These are phyloP conservation scores for Murina feae DNA, from an alignment of 2,113 vertebrate species.

Conservation along the genomic window DNA sequence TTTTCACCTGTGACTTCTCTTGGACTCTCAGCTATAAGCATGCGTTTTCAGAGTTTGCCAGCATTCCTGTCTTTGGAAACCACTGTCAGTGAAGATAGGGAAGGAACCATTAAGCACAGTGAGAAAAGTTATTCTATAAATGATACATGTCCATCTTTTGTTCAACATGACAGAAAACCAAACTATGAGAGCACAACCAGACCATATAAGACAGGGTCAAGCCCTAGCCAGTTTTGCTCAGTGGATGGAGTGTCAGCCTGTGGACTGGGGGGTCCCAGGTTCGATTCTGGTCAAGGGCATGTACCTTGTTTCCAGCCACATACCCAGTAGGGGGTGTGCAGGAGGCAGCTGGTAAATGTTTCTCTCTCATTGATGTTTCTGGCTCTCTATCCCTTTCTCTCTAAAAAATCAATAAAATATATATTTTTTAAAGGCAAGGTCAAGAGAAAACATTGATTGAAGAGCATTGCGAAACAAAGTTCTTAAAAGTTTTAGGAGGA, in stretches of 20 bases:
- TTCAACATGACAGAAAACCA: background rate
- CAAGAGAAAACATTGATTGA: background rate
- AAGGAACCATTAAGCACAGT: fast-evolving
- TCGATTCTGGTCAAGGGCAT: too few relatives aligned
- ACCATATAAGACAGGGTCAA: background rate
- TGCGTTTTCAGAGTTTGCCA: background rate
- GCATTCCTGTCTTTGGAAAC: background rate
- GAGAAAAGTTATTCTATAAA: background rate
- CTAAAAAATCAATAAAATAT: too few relatives aligned
- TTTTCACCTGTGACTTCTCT: background rate
- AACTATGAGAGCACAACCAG: background rate
- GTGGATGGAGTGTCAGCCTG: too few relatives aligned
- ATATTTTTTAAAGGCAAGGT: too few relatives aligned
- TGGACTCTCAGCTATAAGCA: background rate
- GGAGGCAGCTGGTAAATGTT: too few relatives aligned
- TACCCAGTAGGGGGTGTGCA: too few relatives aligned
- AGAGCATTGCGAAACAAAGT: background rate
- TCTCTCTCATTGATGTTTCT: too few relatives aligned
- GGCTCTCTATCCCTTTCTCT: too few relatives aligned
- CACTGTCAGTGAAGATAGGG: background rate
- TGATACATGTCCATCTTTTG: background rate
- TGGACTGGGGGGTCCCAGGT: too few relatives aligned
- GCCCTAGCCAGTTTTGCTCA: too few relatives aligned
- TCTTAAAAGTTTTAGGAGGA: background rate
- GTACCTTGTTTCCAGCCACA: too few relatives aligned